A percentile compares a stretch with the other conserved stretches of the same genome.
phyloP scores from a whole-genome alignment of 2,797 vertebrate species.

The Parambassis ranga region DNA sequence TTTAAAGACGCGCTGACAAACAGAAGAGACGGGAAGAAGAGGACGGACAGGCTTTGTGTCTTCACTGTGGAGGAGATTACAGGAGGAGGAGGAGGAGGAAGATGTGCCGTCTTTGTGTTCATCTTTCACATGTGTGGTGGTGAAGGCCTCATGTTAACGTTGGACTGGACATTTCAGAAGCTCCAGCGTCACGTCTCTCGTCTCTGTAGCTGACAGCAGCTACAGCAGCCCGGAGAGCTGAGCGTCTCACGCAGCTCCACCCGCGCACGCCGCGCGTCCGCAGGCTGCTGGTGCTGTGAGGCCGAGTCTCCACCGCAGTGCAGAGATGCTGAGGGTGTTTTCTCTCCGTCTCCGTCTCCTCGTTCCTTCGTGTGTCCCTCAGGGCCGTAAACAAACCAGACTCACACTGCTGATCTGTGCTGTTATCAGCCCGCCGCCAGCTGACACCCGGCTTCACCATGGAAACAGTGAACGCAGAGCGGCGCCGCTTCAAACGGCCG shows the following conservation, averaged over 20 bases:
- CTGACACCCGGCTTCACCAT: not conserved
- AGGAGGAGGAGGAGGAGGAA: too few species aligned
- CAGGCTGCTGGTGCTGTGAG: not conserved
- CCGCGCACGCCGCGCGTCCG: not conserved
- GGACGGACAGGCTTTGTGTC: too few species aligned
- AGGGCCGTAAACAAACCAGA: not conserved
- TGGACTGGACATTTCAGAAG: too few species aligned
- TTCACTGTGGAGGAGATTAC: too few species aligned
- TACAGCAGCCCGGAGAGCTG: not conserved
- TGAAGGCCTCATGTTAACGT: too few species aligned
- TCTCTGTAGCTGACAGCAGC: too few species aligned
- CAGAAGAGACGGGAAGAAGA: too few species aligned
- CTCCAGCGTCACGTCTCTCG: too few species aligned
- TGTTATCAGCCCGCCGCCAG: not conserved
- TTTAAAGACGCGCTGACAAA: too few species aligned
- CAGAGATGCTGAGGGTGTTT: not conserved
- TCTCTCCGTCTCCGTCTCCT: not conserved
- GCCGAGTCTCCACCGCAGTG: too few species aligned
- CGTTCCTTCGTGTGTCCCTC: slow-evolving; percentile 2
- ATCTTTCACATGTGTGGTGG: too few species aligned
- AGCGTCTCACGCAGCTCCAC: not conserved
- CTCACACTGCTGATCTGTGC: slow-evolving; percentile 4
- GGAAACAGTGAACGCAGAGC: not conserved
- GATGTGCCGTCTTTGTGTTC: too few species aligned
- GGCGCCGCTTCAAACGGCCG: not conserved